Conservation (phyloP, 1,140 invertebrate species). For the Hycleus phaleratus region DNA sequence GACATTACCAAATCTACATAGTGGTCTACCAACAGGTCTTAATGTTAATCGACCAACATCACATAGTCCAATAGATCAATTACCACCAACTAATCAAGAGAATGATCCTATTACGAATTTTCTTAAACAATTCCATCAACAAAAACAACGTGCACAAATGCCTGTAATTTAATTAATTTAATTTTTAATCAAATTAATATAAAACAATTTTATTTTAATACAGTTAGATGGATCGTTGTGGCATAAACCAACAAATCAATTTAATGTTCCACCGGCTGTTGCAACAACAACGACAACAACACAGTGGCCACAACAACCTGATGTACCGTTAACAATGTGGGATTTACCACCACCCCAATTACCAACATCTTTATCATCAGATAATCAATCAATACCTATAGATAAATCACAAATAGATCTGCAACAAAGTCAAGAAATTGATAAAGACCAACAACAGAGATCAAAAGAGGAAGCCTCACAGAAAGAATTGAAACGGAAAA, state of each 20-base stretch:
- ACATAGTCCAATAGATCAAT: constrained; percentile 22
- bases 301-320: constrained; percentile 22
- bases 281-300: constrained; percentile 13
- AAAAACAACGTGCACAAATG: constrained; percentile 3
- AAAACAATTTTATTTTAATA: background rate
- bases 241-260: constrained; percentile 26
- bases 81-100: constrained; percentile 30
- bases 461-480: constrained; percentile 33
- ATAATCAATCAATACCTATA: constrained; percentile 9
- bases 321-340: constrained; percentile 36
- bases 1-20: too few species aligned
- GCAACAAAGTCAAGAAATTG: constrained; percentile 36
- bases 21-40: background rate
- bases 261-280: constrained; percentile 16
- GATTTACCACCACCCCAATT: constrained; percentile 37
- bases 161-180: constrained; percentile 1
- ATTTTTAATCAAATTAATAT: background rate
- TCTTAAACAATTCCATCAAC: constrained; percentile 44
- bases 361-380: constrained; percentile 23
- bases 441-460: constrained; percentile 32
- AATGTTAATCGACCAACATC: constrained; percentile 15
- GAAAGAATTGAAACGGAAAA: constrained; percentile 41
- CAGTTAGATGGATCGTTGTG: constrained; percentile 32
- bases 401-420: constrained; percentile 18
- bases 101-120: constrained; percentile 47